Conservation (phyloP, 2,888 invertebrate genomes). For the Prionchulus punctatus region DNA sequence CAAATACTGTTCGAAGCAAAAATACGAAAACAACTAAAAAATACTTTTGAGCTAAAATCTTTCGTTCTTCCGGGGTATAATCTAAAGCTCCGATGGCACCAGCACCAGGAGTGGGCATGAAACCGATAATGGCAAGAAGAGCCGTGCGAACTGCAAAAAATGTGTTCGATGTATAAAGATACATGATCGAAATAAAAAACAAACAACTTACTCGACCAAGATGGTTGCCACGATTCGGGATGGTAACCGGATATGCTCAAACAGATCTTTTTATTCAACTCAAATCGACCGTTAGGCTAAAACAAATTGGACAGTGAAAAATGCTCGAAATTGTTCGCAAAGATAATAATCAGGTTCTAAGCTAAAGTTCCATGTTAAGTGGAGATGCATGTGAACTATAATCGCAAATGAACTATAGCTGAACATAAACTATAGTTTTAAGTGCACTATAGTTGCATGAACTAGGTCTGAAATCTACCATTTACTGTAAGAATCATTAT, state of each 20-base stretch:
- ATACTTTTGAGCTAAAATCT: slow-evolving; percentile 58
- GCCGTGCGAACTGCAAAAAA: slow-evolving; percentile 55
- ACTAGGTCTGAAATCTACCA: neutral
- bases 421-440: neutral
- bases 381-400: no score
- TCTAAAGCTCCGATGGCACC: slow-evolving; percentile 81
- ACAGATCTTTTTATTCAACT: slow-evolving; percentile 81
- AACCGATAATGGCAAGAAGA: slow-evolving; percentile 72
- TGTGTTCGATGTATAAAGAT: neutral
- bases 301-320: slow-evolving; percentile 11
- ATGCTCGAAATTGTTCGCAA: neutral
- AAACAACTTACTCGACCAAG: slow-evolving; percentile 58
- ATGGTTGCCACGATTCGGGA: slow-evolving; percentile 95
- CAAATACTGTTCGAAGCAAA: neutral
- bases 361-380: neutral
- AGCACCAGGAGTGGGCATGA: slow-evolving; percentile 75
- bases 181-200: neutral
- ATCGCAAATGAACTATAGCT: no score
- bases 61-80: slow-evolving; percentile 66
- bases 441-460: neutral
- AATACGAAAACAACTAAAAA: neutral
- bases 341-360: neutral
- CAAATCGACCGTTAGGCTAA: slow-evolving; percentile 80
- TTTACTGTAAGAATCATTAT: slow-evolving; percentile 71
- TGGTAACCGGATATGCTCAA: slow-evolving; percentile 85